Evolutionary conservation across 1,140 invertebrate genomes (phyloP).

Genomic region (Drusus annulatus): DNA sequence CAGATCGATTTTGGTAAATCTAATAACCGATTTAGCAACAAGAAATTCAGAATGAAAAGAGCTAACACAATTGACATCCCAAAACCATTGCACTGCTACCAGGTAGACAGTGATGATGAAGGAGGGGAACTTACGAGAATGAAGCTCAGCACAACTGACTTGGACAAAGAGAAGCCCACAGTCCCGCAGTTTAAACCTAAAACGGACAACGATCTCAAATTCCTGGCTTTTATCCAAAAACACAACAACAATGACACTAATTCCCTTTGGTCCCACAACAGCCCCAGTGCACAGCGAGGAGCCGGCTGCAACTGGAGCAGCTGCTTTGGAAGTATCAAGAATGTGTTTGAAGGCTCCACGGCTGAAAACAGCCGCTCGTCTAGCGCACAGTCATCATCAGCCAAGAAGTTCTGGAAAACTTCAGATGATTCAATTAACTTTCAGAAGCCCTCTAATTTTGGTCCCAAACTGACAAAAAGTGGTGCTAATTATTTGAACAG

Average conservation of each 20-base stretch:
- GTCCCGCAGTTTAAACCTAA: conserved; percentile 83
- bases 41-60: conserved; percentile 86
- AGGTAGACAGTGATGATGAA: conserved; percentile 69
- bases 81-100: conserved; percentile 75
- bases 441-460: conserved; percentile 54
- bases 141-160: conserved; percentile 33
- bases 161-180: conserved; percentile 61
- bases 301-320: conserved; percentile 79
- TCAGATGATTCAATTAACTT: conserved; percentile 66
- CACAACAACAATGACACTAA: conserved; percentile 72
- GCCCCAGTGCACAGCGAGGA: conserved; percentile 60
- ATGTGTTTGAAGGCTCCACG: conserved; percentile 79
- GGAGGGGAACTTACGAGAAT: conserved; percentile 59
- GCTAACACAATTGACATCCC: conserved; percentile 92
- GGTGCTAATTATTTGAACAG: conserved; percentile 64
- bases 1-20: conserved; percentile 65
- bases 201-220: conserved; percentile 89
- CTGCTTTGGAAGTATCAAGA: conserved; percentile 88
- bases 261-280: conserved; percentile 61
- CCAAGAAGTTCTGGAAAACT: conserved; percentile 74
- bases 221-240: conserved; percentile 85
- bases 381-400: conserved; percentile 68
- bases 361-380: conserved; percentile 62
- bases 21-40: conserved; percentile 75
- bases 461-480: conserved; percentile 64